These are phyloP conservation scores for Sitta carolinensis DNA, from an alignment of 2,797 vertebrate species.

Conservation along the genomic window DNA sequence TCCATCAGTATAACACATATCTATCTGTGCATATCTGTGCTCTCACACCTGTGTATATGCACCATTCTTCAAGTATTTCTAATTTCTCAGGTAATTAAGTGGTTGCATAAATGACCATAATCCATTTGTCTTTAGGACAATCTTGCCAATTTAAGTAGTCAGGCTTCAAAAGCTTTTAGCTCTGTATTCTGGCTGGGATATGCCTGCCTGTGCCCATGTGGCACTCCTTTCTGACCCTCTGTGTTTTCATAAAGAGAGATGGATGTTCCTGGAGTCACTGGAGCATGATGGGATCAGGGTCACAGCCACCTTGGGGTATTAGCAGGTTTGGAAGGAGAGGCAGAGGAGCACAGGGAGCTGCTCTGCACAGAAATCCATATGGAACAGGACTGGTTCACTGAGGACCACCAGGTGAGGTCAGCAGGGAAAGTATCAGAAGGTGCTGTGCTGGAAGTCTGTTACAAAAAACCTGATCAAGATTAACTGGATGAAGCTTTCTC, in stretches of 20 bases:
- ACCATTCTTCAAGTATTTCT: neutral
- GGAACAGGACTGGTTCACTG: neutral
- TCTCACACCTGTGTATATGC: neutral
- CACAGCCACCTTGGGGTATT: neutral
- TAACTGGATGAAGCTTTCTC: neutral
- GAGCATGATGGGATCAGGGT: neutral
- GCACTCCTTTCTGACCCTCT: neutral
- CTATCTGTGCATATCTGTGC: neutral
- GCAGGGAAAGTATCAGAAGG: neutral
- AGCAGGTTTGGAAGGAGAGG: neutral
- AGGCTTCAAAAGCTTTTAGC: neutral
- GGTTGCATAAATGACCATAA: neutral
- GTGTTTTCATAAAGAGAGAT: neutral
- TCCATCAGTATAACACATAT: neutral
- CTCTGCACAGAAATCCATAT: neutral
- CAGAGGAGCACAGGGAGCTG: neutral
- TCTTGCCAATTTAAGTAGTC: neutral
- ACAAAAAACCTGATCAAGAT: neutral
- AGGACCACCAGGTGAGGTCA: neutral
- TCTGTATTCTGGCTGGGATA: neutral
- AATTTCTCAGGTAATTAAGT: slow-evolving; percentile 10
- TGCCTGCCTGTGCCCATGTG: neutral
- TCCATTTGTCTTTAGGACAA: neutral
- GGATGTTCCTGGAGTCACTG: neutral
- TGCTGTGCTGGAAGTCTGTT: neutral